Percentiles rank a stretch among this genome's conserved stretches.
Evolutionary conservation across 2,888 invertebrate species (phyloP).

Genomic region (Aelia acuminata): DNA sequence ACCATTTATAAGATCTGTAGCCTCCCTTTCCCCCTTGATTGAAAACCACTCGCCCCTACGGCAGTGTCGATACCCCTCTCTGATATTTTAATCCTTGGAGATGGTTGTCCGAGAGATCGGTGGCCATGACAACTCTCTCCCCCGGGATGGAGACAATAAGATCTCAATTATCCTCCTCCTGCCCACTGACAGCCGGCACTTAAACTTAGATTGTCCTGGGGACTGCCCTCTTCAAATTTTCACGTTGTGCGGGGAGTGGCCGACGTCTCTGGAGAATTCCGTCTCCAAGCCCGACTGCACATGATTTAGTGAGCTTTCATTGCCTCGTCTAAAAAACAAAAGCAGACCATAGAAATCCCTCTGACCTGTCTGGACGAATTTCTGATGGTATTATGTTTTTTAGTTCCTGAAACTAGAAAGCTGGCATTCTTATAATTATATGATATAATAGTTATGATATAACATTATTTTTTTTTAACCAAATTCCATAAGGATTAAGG

Average conservation of each 20-base stretch:
- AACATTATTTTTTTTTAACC: no score
- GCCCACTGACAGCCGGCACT: conserved; percentile 57
- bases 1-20: not conserved
- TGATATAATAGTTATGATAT: no score
- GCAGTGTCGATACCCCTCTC: not conserved
- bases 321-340: not conserved
- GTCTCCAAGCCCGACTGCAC: not conserved
- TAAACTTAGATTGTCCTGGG: conserved; percentile 60
- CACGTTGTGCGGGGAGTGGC: conserved; percentile 31
- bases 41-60: not conserved
- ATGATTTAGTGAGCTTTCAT: conserved; percentile 41
- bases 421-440: no score
- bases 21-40: not conserved
- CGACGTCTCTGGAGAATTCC: conserved; percentile 12
- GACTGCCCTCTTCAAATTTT: conserved; percentile 56
- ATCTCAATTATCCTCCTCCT: conserved; percentile 54
- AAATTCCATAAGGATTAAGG: no score
- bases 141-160: conserved; percentile 53
- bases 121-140: conserved; percentile 34
- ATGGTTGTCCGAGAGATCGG: not conserved
- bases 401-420: no score
- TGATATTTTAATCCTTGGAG: conserved; percentile 6
- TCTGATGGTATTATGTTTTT: no score
- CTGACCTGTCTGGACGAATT: not conserved
- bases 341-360: not conserved